These are phyloP conservation scores for Pipistrellus nathusii DNA, from an alignment of 2,797 vertebrate genomes.

Conservation along the genomic window DNA sequence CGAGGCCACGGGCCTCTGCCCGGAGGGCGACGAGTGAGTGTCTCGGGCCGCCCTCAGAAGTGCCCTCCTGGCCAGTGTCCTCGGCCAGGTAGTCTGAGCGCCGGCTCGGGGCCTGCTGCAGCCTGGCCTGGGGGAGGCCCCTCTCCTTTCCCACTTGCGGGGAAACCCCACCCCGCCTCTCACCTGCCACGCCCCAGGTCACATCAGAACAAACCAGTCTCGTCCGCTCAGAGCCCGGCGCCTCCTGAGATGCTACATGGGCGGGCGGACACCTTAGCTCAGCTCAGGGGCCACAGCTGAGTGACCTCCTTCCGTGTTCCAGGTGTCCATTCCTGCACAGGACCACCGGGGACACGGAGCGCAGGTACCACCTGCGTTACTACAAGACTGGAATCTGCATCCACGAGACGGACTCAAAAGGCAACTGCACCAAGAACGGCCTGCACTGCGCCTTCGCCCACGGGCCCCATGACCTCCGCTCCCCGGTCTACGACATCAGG, in stretches of 20 bases:
- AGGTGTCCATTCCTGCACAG: constrained; percentile 98
- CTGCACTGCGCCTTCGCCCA: constrained; percentile 99
- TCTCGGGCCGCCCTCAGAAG: background rate
- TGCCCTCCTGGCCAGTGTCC: background rate
- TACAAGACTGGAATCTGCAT: constrained; percentile 99
- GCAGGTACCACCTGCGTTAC: constrained; percentile 97
- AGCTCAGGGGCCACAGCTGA: background rate
- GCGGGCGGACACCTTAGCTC: no score
- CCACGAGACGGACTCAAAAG: constrained; percentile 98
- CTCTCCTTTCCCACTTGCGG: background rate
- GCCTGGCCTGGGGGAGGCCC: no score
- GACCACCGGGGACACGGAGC: constrained; percentile 98
- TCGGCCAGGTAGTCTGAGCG: background rate
- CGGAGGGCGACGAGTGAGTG: constrained; percentile 99
- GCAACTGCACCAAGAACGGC: constrained; percentile 98
- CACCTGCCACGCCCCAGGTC: background rate
- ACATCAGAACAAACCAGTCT: background rate
- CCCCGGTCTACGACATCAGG: constrained; percentile 98
- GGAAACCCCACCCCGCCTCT: background rate
- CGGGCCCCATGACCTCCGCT: constrained; percentile 97
- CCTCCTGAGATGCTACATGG: background rate
- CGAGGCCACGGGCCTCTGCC: constrained; percentile 96
- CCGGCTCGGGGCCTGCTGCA: background rate
- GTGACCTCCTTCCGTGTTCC: background rate
- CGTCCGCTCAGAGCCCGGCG: background rate